phyloP scores from a whole-genome alignment of 2,888 invertebrate species.

The Caenorhabditis japonica region DNA sequence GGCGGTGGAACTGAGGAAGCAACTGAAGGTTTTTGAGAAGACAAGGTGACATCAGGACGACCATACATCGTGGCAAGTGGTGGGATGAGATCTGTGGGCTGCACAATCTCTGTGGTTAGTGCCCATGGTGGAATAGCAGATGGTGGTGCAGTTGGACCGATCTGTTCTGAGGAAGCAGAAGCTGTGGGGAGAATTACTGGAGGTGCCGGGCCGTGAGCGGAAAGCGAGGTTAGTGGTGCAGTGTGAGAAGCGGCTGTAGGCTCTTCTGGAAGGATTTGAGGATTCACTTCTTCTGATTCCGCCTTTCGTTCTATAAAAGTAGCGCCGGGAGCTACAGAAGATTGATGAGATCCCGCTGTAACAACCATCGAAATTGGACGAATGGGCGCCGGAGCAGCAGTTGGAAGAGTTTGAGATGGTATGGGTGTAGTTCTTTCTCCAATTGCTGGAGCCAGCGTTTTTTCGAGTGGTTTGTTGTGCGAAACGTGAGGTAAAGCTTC shows the following conservation, averaged over 20 bases:
- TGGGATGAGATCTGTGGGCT: neutral
- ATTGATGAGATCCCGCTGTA: neutral
- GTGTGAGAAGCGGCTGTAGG: neutral
- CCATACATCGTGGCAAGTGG: slow-evolving; percentile 8
- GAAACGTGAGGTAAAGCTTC: neutral
- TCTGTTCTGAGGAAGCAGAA: slow-evolving; percentile 19
- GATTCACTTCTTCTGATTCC: slow-evolving; percentile 23
- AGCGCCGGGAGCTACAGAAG: slow-evolving; percentile 2
- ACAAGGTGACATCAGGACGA: slow-evolving; percentile 4
- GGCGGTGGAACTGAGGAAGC: slow-evolving; percentile 22
- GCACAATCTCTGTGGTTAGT: slow-evolving; percentile 13
- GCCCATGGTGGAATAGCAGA: slow-evolving; percentile 36
- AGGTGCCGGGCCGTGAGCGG: slow-evolving; percentile 25
- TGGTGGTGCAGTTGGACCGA: slow-evolving; percentile 33
- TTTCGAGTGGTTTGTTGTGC: neutral
- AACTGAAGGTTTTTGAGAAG: slow-evolving; percentile 32
- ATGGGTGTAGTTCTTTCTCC: too few relatives aligned
- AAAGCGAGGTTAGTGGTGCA: slow-evolving; percentile 1
- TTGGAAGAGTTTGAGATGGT: too few relatives aligned
- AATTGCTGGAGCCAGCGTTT: neutral
- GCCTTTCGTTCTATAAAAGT: slow-evolving; percentile 22
- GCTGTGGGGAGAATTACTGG: slow-evolving; percentile 9
- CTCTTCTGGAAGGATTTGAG: slow-evolving; percentile 13
- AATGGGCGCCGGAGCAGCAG: too few relatives aligned
- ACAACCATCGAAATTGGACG: too few relatives aligned